phyloP scores from a whole-genome alignment of 2,888 invertebrate species.

The Biston betularia region DNA sequence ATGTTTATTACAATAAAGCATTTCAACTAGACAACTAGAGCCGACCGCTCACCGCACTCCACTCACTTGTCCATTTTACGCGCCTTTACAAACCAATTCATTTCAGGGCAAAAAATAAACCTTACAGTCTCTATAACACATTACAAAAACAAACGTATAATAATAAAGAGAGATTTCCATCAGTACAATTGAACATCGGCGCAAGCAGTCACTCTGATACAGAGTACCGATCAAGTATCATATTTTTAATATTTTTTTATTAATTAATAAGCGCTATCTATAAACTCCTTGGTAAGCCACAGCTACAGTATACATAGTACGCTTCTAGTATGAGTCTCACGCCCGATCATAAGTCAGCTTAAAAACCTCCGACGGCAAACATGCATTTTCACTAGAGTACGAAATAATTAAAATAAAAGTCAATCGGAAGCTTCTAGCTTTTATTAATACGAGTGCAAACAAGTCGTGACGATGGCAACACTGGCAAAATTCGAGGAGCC shows the following conservation, averaged over 20 bases:
- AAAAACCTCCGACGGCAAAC: neutral
- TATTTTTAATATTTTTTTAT: conserved; percentile 53
- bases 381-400: neutral
- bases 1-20: conserved; percentile 84
- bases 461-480: conserved; percentile 14
- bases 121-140: conserved; percentile 65
- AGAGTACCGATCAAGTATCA: conserved; percentile 71
- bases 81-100: conserved; percentile 71
- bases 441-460: conserved; percentile 5
- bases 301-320: conserved; percentile 62
- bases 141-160: conserved; percentile 57
- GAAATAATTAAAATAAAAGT: neutral
- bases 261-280: conserved; percentile 80
- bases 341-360: neutral
- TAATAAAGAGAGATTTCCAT: conserved; percentile 70
- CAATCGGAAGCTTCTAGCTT: conserved; percentile 4
- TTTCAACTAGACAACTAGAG: conserved; percentile 71
- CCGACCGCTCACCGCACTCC: conserved; percentile 61
- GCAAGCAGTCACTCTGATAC: conserved; percentile 76
- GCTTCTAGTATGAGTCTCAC: conserved; percentile 37
- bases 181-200: conserved; percentile 69
- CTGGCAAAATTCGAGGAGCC: conserved; percentile 1
- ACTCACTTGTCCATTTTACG: conserved; percentile 65
- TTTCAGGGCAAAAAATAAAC: conserved; percentile 61
- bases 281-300: conserved; percentile 61